phyloP scores from a whole-genome alignment of 1,140 invertebrate genomes.

The Megathymus violae region DNA sequence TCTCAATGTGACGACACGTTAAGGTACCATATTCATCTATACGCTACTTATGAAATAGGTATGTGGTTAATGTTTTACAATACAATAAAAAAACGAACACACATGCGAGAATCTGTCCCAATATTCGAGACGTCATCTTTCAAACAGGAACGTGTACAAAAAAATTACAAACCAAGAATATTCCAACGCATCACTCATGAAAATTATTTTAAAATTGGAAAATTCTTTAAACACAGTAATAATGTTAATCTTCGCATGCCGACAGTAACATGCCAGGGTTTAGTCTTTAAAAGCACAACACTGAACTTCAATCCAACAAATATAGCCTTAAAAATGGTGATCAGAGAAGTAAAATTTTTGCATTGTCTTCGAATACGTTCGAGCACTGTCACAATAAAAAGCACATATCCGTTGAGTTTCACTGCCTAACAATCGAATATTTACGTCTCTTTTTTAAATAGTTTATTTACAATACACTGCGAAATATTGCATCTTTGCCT shows the following conservation, averaged over 20 bases:
- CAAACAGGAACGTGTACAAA: constrained; percentile 51
- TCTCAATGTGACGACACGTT: constrained; percentile 2
- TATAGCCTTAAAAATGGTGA: constrained; percentile 18
- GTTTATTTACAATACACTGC: not conserved
- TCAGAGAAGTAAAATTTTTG: constrained; percentile 3
- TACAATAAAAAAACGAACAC: constrained; percentile 43
- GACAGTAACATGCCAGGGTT: constrained; percentile 59
- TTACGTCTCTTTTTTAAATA: not conserved
- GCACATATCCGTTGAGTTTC: constrained; percentile 1
- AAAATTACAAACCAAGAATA: constrained; percentile 40
- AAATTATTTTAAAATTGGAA: constrained; percentile 39
- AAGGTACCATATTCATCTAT: constrained; percentile 7
- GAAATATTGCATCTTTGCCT: not conserved
- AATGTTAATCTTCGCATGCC: constrained; percentile 53
- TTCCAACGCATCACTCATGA: constrained; percentile 31
- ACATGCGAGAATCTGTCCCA: constrained; percentile 54
- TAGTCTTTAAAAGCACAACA: constrained; percentile 51
- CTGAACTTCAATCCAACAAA: constrained; percentile 35
- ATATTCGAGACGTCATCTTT: constrained; percentile 29
- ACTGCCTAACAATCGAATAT: not conserved
- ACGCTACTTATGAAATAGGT: constrained; percentile 12
- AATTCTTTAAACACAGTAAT: constrained; percentile 38
- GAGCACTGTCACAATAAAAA: constrained; percentile 6
- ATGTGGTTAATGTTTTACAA: constrained; percentile 14
- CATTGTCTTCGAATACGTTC: not conserved